phyloP scores from a whole-genome alignment of 2,888 invertebrate species.

The Meiosimyza platycephala region DNA sequence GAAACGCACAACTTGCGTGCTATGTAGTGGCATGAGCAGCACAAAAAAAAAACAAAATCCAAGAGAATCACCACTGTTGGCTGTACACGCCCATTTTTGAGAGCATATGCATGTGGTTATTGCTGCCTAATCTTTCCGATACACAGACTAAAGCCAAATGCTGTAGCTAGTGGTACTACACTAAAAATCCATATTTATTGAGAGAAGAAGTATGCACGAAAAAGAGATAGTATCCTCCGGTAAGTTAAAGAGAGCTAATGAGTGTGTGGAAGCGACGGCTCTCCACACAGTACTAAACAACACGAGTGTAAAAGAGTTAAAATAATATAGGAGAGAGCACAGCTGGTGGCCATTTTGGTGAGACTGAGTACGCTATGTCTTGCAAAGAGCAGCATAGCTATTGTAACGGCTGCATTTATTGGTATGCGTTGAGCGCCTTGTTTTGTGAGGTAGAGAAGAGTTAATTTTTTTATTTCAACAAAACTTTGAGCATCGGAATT shows the following conservation, averaged over 20 bases:
- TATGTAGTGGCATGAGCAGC: no score
- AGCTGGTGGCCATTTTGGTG: conserved; percentile 59
- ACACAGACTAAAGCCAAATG: neutral
- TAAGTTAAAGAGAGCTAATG: conserved; percentile 28
- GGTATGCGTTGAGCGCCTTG: conserved; percentile 33
- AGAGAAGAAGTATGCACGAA: neutral
- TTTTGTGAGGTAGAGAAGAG: conserved; percentile 7
- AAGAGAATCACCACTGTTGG: no score
- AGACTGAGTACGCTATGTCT: conserved; percentile 51
- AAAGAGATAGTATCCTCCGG: neutral
- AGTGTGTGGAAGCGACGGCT: conserved; percentile 37
- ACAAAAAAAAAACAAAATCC: neutral
- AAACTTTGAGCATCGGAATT: no score
- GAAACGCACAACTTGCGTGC: no score
- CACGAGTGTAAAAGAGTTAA: neutral
- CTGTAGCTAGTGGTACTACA: conserved; percentile 45
- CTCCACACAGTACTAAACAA: neutral
- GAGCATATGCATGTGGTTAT: no score
- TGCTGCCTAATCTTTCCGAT: neutral
- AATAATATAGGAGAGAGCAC: conserved; percentile 2
- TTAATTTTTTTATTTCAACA: no score
- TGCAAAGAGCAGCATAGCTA: neutral
- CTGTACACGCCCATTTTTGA: no score
- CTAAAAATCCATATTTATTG: conserved; percentile 38
- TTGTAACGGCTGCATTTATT: neutral